Conservation (phyloP, 2,797 vertebrate species). For the Ispidina picta region DNA sequence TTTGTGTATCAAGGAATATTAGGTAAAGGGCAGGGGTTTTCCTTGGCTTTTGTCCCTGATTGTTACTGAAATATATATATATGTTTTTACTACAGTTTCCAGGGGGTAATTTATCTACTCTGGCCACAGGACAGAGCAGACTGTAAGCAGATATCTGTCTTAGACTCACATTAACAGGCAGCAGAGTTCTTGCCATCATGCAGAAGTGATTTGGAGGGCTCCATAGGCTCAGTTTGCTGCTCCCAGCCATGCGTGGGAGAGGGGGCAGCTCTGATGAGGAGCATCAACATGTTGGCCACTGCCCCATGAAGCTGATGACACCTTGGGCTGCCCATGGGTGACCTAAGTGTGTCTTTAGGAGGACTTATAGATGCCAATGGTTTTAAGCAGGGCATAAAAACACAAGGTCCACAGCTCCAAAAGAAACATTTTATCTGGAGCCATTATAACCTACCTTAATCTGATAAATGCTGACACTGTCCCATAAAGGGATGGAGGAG, state of each 20-base stretch:
- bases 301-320: background rate
- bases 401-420: background rate
- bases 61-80: background rate
- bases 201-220: background rate
- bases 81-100: background rate
- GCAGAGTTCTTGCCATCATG: background rate
- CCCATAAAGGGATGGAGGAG: background rate
- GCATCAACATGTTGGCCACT: background rate
- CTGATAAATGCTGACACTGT: background rate
- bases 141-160: background rate
- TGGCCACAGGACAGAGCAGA: background rate
- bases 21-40: background rate
- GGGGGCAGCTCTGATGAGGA: background rate
- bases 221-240: accelerated
- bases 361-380: background rate
- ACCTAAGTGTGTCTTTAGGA: background rate
- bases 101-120: background rate
- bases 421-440: background rate
- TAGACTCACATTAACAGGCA: background rate
- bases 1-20: background rate
- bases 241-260: accelerated
- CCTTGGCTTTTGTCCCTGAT: background rate
- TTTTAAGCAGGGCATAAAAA: background rate
- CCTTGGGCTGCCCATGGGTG: background rate
- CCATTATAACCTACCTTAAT: background rate